Percentiles rank a stretch among this genome's conserved stretches.
Evolutionary conservation across 2,113 vertebrate genomes (phyloP).

Genomic region (Malurus melanocephalus): DNA sequence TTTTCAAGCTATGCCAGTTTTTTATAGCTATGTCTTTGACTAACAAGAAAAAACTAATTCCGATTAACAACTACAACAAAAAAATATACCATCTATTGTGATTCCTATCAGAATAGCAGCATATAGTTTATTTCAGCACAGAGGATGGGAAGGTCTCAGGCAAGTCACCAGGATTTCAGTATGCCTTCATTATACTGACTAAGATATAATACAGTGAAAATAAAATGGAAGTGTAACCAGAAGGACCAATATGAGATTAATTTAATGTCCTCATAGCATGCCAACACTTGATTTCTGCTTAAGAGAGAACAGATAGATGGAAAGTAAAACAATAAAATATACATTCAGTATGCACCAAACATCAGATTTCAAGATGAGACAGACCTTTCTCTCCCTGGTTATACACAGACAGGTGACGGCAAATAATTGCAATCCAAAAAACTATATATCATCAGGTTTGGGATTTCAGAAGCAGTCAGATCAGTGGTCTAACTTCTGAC

Average conservation of each 20-base stretch:
- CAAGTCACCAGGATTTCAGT: background rate
- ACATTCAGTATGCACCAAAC: background rate
- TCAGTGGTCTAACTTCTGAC: background rate
- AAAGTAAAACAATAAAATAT: background rate
- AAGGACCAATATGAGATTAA: background rate
- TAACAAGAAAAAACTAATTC: background rate
- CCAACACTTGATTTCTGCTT: background rate
- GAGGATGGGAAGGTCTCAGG: background rate
- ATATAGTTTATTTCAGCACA: background rate
- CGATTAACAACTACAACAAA: background rate
- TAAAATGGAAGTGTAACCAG: background rate
- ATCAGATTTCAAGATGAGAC: background rate
- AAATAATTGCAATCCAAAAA: background rate
- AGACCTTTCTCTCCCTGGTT: background rate
- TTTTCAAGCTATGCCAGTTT: background rate
- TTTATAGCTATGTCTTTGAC: background rate
- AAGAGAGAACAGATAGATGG: background rate
- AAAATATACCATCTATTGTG: background rate
- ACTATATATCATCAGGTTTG: background rate
- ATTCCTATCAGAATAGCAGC: background rate
- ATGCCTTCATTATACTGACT: background rate
- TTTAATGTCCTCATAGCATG: background rate
- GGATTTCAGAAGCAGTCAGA: background rate
- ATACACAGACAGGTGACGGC: background rate
- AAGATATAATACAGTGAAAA: background rate